Conservation (phyloP, 2,888 invertebrate species). For the Acholoe squamosa region DNA sequence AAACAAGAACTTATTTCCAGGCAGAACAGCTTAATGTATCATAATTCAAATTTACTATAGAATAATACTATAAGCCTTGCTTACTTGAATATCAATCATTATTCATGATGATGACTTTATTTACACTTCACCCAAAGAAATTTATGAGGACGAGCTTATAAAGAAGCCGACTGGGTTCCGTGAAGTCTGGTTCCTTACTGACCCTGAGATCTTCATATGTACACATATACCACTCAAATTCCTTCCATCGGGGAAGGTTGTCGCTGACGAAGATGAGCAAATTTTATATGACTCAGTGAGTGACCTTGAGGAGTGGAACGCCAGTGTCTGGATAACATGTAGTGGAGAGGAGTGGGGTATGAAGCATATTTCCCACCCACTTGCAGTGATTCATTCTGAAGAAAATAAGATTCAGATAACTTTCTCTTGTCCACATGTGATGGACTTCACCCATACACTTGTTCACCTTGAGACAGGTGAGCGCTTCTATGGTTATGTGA, state of each 20-base stretch:
- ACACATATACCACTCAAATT: slow-evolving; percentile 22
- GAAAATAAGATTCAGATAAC: background rate
- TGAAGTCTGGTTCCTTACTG: slow-evolving; percentile 46
- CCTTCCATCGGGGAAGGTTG: background rate
- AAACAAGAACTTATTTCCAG: too few relatives aligned
- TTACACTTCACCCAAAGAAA: background rate
- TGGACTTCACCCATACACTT: background rate
- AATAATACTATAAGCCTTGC: too few relatives aligned
- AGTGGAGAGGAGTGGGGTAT: slow-evolving; percentile 37
- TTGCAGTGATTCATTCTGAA: background rate
- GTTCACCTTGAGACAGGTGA: background rate
- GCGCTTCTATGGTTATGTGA: background rate
- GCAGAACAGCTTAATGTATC: too few relatives aligned
- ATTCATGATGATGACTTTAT: background rate
- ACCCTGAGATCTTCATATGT: slow-evolving; percentile 38
- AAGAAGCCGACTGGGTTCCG: background rate
- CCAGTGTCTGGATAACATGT: background rate
- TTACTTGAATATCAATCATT: too few relatives aligned
- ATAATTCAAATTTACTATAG: too few relatives aligned
- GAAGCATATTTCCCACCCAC: slow-evolving; percentile 20
- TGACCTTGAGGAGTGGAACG: slow-evolving; percentile 37
- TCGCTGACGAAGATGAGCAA: slow-evolving; percentile 42
- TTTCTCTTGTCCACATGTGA: background rate
- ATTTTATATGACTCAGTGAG: background rate
- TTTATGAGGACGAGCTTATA: background rate